A percentile compares a stretch with the other conserved stretches of the same genome.
phyloP scores from a whole-genome alignment of 2,888 invertebrate species.

The Cremastinae sp. region DNA sequence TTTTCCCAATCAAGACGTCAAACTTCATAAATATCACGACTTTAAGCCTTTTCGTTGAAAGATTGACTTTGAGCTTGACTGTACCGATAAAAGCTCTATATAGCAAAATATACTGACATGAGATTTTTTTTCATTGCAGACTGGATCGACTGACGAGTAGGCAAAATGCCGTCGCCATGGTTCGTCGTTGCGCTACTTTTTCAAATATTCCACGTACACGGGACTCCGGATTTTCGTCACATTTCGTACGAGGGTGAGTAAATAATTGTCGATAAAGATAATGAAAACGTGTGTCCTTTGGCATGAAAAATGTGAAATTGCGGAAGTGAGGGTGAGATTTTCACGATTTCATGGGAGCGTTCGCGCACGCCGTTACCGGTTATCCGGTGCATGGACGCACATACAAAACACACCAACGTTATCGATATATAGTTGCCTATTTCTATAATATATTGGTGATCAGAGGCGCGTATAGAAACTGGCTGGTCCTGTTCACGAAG shows the following conservation, averaged over 20 bases:
- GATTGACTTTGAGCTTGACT: no score
- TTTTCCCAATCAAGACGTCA: no score
- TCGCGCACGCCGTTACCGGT: constrained; percentile 39
- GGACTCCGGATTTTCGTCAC: constrained; percentile 74
- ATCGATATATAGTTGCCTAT: neutral
- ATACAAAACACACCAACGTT: neutral
- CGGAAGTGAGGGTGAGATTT: constrained; percentile 48
- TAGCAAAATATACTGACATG: neutral
- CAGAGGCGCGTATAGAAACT: constrained; percentile 57
- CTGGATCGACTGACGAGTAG: constrained; percentile 11
- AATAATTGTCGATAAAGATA: no score
- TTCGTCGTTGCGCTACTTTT: constrained; percentile 62
- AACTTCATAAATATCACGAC: no score
- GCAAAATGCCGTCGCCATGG: constrained; percentile 64
- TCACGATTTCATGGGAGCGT: constrained; percentile 54
- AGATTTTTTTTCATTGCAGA: constrained; percentile 29
- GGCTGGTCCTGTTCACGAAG: constrained; percentile 61
- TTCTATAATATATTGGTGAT: constrained; percentile 24
- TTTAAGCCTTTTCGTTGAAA: no score
- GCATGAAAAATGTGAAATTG: constrained; percentile 38
- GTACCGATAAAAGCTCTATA: neutral
- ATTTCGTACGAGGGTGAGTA: constrained; percentile 76
- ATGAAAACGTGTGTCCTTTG: neutral
- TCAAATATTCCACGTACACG: constrained; percentile 55
- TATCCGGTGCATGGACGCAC: neutral